Evolutionary conservation across 2,888 invertebrate species (phyloP).

Genomic region (Bruchidius siliquastri): DNA sequence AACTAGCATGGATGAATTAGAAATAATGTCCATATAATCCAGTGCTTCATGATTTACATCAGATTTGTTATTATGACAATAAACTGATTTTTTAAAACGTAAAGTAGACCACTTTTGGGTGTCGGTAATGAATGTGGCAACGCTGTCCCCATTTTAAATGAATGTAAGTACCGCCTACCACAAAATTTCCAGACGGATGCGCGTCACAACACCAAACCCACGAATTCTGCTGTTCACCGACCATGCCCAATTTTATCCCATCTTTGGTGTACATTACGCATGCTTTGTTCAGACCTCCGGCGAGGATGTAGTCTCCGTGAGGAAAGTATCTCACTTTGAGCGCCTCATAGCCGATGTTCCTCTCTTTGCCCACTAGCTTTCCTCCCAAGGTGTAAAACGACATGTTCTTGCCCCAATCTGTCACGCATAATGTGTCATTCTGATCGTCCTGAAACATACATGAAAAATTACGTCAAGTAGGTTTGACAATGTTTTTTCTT

Average conservation of each 20-base stretch:
- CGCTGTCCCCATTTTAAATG: too few relatives aligned
- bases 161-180: constrained; percentile 52
- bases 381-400: constrained; percentile 87
- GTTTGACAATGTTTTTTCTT: too few relatives aligned
- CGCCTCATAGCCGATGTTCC: constrained; percentile 73
- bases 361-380: constrained; percentile 72
- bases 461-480: too few relatives aligned
- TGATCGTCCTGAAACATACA: constrained; percentile 49
- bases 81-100: too few relatives aligned
- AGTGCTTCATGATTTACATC: too few relatives aligned
- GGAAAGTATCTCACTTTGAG: constrained; percentile 70
- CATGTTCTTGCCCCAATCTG: constrained; percentile 89
- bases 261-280: constrained; percentile 77
- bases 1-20: too few relatives aligned
- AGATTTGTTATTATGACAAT: too few relatives aligned
- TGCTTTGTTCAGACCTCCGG: constrained; percentile 74
- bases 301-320: constrained; percentile 75
- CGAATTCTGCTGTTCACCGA: constrained; percentile 70
- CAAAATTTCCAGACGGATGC: constrained; percentile 68
- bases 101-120: too few relatives aligned
- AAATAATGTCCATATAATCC: background rate
- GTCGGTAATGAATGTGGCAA: too few relatives aligned
- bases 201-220: constrained; percentile 87
- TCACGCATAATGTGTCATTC: constrained; percentile 72
- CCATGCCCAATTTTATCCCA: constrained; percentile 69